Base-by-base conservation (phyloP, 2,797 vertebrate species). In the Sciurus vulgaris region DNA sequence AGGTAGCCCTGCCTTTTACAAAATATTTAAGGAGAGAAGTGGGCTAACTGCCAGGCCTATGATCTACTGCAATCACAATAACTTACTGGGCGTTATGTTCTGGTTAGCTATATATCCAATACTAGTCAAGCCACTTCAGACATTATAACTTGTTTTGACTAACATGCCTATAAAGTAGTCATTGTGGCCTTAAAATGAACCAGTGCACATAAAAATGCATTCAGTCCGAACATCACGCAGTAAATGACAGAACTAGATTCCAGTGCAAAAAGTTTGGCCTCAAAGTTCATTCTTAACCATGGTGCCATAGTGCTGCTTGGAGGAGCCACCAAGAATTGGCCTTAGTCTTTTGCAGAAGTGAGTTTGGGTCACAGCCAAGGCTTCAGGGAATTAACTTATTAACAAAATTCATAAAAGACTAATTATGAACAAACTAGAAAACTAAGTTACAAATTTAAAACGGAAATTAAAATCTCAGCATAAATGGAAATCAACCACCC, bases 91-190 rank as follows among this genome's bases (percentile, higher is more conserved):
- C 9, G 1, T 54, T 0, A 0, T 0, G 4, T 26, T 14, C 26
- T 0, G 5, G 2, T 14, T 2, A 18, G n/a, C 56, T 20, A 0
- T 35, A 0, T 11, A 0, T 47, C 51, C 38, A 44, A 15, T 11
- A 12, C 7, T 24, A 5, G 44, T 18, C 12, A 2, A 13, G 49
- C 47, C 56, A 0, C 69, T 33, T 13, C 0, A 7, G 20, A 14
- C 28, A 1, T 35, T 77, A 26, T 44, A 78, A 33, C 14, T 44
- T n/a, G 56, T 49, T 70, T 35, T 18, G 30, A 35, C 2, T 72
- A 41, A 73, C 44, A 44, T 3, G 18, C 0, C 22, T 47, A 35
- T 13, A 4, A 30, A 3, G 47, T 24, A 12, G 61, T 56, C 65
- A 0, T 14, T 54, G 56, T 20, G 49, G 30, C 28, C 33, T 33